phyloP scores from a whole-genome alignment of 2,797 vertebrate genomes.

The Paedocypris micromegethes region DNA sequence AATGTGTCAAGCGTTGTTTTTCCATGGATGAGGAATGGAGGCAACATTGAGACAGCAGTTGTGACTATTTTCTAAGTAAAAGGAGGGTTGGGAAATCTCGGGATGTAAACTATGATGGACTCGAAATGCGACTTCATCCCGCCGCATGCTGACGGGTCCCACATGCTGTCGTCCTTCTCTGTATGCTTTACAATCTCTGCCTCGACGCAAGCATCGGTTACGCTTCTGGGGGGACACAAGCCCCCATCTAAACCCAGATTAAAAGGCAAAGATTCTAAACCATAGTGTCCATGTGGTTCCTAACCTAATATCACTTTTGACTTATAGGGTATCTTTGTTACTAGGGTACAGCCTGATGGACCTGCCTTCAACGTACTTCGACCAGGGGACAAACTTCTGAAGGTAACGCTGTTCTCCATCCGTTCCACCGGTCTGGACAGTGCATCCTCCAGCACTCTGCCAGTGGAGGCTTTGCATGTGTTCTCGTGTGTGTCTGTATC shows the following conservation, averaged over 20 bases:
- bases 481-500: slow-evolving; percentile 10
- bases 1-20: not conserved
- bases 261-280: slow-evolving; percentile 81
- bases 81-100: slow-evolving; percentile 10
- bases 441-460: slow-evolving; percentile 33
- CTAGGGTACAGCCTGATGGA: slow-evolving; percentile 99
- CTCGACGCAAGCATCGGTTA: slow-evolving; percentile 56
- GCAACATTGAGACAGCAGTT: not conserved
- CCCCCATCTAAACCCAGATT: slow-evolving; percentile 29
- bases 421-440: slow-evolving; percentile 43
- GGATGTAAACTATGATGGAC: slow-evolving; percentile 39
- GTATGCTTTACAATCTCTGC: slow-evolving; percentile 80
- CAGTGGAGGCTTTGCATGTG: slow-evolving; percentile 53
- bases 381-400: slow-evolving; percentile 98
- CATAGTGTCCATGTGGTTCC: slow-evolving; percentile 84
- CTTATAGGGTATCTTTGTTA: slow-evolving; percentile 99
- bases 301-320: slow-evolving; percentile 99
- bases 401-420: slow-evolving; percentile 76
- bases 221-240: not conserved
- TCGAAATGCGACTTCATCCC: slow-evolving; percentile 32
- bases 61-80: not conserved
- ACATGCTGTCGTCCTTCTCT: slow-evolving; percentile 38
- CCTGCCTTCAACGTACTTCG: slow-evolving; percentile 86
- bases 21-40: too few relatives aligned
- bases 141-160: slow-evolving; percentile 45